Evolutionary conservation across 2,888 invertebrate species (phyloP).

Genomic region (Apotomis betuletana): DNA sequence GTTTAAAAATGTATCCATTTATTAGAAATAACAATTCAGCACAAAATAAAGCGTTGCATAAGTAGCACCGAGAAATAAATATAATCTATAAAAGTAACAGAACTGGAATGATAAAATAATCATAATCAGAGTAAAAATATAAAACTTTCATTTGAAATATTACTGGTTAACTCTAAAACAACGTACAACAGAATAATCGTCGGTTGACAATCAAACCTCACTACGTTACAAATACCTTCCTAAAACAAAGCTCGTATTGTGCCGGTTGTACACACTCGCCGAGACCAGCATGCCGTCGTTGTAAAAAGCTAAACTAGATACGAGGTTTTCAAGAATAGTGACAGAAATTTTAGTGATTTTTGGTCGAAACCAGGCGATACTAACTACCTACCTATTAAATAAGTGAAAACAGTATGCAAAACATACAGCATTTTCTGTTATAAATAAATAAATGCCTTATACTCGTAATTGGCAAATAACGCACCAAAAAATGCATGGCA

Average conservation of each 20-base stretch:
- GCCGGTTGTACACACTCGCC: too few relatives aligned
- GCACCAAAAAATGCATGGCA: constrained; percentile 12
- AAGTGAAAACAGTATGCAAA: too few relatives aligned
- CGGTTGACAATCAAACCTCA: too few relatives aligned
- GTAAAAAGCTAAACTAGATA: too few relatives aligned
- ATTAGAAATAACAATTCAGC: constrained; percentile 26
- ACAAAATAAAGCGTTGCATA: constrained; percentile 25
- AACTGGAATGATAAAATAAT: constrained; percentile 27
- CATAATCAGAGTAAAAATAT: not conserved
- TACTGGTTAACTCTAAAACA: not conserved
- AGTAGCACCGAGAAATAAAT: constrained; percentile 34
- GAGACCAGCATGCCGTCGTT: too few relatives aligned
- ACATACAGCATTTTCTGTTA: not conserved
- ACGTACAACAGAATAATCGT: too few relatives aligned
- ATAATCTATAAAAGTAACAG: constrained; percentile 7
- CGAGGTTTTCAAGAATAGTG: too few relatives aligned
- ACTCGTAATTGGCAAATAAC: not conserved
- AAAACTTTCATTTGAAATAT: not conserved
- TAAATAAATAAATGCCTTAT: constrained; percentile 8
- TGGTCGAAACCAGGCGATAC: too few relatives aligned
- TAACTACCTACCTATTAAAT: too few relatives aligned
- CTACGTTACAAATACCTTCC: too few relatives aligned
- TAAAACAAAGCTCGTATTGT: too few relatives aligned
- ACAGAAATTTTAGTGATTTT: too few relatives aligned
- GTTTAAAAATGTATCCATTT: constrained; percentile 21